A percentile compares a stretch with the other conserved stretches of the same genome.
Conservation (phyloP, 2,888 invertebrate genomes). For the Dimorphilus gyrociliatus region DNA sequence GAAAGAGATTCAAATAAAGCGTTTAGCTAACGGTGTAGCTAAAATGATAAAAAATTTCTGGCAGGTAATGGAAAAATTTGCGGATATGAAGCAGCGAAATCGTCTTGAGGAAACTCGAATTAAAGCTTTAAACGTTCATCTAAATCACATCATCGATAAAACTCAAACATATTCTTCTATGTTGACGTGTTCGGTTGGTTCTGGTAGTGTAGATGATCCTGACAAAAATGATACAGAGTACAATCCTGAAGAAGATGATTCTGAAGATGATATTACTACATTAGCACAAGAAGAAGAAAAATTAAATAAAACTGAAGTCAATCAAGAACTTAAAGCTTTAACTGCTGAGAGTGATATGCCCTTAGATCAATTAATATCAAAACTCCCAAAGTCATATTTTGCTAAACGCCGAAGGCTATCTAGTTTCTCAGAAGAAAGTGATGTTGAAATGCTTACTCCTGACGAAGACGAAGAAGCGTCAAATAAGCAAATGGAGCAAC, state of each 20-base stretch:
- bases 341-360: slow-evolving; percentile 75
- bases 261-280: too few relatives aligned
- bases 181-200: slow-evolving; percentile 18
- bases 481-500: too few relatives aligned
- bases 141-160: slow-evolving; percentile 92
- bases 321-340: slow-evolving; percentile 63
- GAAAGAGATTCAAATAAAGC: slow-evolving; percentile 64
- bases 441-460: too few relatives aligned
- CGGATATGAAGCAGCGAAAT: slow-evolving; percentile 80
- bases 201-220: slow-evolving; percentile 1
- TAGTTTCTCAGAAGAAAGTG: too few relatives aligned
- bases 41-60: slow-evolving; percentile 87
- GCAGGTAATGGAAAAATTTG: slow-evolving; percentile 86
- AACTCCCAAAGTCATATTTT: slow-evolving; percentile 43
- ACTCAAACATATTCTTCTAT: slow-evolving; percentile 77
- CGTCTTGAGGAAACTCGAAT: slow-evolving; percentile 84
- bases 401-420: neutral
- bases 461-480: too few relatives aligned
- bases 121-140: slow-evolving; percentile 81
- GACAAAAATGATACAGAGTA: slow-evolving; percentile 2
- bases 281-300: too few relatives aligned
- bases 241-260: too few relatives aligned
- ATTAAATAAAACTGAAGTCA: too few relatives aligned
- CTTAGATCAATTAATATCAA: slow-evolving; percentile 65
- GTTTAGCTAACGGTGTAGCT: slow-evolving; percentile 74